A percentile compares a stretch with the other conserved stretches of the same genome.
Conservation (phyloP, 2,888 invertebrate genomes). For the Caenorhabditis panamensis region DNA sequence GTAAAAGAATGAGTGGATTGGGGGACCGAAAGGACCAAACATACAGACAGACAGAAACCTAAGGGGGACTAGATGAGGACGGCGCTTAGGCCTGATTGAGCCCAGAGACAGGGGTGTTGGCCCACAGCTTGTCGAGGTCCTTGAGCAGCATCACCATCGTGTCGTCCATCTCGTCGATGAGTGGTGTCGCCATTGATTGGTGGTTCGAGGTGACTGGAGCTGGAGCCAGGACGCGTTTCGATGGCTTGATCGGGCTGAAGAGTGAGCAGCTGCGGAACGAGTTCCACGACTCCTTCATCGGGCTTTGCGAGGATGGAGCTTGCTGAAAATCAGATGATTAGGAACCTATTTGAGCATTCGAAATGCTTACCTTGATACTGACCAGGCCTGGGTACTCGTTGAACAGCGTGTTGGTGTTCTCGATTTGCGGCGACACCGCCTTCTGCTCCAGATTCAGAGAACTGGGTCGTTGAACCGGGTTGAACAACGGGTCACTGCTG, state of each 20-base stretch:
- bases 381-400: slow-evolving; percentile 19
- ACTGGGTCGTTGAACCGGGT: slow-evolving; percentile 45
- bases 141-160: slow-evolving; percentile 62
- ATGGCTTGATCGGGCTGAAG: slow-evolving; percentile 50
- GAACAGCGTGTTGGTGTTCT: slow-evolving; percentile 27
- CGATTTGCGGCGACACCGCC: slow-evolving; percentile 35
- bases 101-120: slow-evolving; percentile 41
- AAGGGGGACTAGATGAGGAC: background rate
- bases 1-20: background rate
- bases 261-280: slow-evolving; percentile 56
- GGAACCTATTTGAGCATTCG: background rate
- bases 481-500: slow-evolving; percentile 21
- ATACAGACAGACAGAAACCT: slow-evolving; percentile 22
- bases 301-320: slow-evolving; percentile 16
- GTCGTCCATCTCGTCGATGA: slow-evolving; percentile 39
- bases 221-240: slow-evolving; percentile 21
- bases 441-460: slow-evolving; percentile 52
- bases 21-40: slow-evolving; percentile 11
- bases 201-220: slow-evolving; percentile 12
- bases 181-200: slow-evolving; percentile 7
- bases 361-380: slow-evolving; percentile 3
- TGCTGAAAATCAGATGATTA: slow-evolving; percentile 9
- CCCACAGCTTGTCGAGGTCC: slow-evolving; percentile 71
- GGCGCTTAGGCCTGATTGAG: slow-evolving; percentile 45
- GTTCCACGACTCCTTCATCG: slow-evolving; percentile 51